A percentile compares a stretch with the other conserved stretches of the same genome.
Conservation (phyloP, 2,888 invertebrate species). For the Camponotus fellah region DNA sequence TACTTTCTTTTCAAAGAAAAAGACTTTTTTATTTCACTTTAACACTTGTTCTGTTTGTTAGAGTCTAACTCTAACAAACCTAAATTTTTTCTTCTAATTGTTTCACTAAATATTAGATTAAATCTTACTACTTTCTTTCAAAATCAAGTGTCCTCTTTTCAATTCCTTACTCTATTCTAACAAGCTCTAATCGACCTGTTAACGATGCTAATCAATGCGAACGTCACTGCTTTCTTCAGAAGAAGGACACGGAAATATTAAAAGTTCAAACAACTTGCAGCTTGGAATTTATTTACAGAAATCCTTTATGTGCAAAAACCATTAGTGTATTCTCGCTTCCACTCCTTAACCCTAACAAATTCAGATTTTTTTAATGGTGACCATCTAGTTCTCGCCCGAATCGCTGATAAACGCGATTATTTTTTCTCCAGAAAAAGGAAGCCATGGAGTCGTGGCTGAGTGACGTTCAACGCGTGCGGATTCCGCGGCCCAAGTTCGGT, state of each 20-base stretch:
- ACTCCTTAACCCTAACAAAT: background rate
- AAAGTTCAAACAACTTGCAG: background rate
- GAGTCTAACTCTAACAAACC: background rate
- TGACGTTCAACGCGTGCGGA: slow-evolving; percentile 93
- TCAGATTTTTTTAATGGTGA: background rate
- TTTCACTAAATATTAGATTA: background rate
- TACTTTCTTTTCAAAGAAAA: background rate
- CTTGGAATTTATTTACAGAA: background rate
- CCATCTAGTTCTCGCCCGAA: background rate
- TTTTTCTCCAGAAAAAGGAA: slow-evolving; percentile 17
- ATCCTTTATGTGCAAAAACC: background rate
- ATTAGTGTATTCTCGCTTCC: background rate
- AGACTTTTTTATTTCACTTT: background rate
- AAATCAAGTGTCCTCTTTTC: background rate
- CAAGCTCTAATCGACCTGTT: background rate
- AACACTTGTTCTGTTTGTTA: too few species aligned
- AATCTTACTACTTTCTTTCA: background rate
- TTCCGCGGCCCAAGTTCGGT: slow-evolving; percentile 94
- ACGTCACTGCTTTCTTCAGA: background rate
- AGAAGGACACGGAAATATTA: background rate
- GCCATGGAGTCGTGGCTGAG: slow-evolving; percentile 94
- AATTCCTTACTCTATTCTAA: background rate
- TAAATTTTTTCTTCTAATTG: slow-evolving; percentile 13
- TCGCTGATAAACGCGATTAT: background rate
- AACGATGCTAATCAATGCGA: background rate